These are phyloP conservation scores for Caranx melampygus DNA, from an alignment of 2,113 vertebrate species.

Conservation along the genomic window DNA sequence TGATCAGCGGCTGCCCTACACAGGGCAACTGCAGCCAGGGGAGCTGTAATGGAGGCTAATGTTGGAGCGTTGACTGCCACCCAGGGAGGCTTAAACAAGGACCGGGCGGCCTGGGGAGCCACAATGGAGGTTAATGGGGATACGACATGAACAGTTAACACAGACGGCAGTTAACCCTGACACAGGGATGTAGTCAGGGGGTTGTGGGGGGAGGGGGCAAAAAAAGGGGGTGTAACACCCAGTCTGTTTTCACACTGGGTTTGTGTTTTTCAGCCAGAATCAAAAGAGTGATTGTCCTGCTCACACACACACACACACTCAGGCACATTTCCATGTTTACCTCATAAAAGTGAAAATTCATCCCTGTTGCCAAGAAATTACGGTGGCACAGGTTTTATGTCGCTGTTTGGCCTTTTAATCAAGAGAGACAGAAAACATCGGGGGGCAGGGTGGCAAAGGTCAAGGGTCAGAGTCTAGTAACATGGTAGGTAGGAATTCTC, in stretches of 20 bases:
- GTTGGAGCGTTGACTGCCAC: conserved; percentile 77
- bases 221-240: not conserved
- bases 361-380: not conserved
- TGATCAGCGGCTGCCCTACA: conserved; percentile 72
- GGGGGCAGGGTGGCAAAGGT: too few species aligned
- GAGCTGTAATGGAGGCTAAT: conserved; percentile 84
- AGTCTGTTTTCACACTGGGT: conserved; percentile 20
- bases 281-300: not conserved
- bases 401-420: too few species aligned
- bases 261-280: not conserved
- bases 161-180: conserved; percentile 80
- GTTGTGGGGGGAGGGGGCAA: conserved; percentile 8
- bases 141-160: conserved; percentile 83
- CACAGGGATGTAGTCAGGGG: conserved; percentile 47
- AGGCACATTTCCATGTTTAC: not conserved
- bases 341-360: too few species aligned
- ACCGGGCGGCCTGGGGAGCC: conserved; percentile 66
- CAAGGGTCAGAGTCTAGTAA: too few species aligned
- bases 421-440: too few species aligned
- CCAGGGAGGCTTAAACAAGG: conserved; percentile 74
- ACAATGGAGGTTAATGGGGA: conserved; percentile 82
- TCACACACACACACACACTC: not conserved
- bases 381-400: not conserved
- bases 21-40: conserved; percentile 79
- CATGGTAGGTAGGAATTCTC: too few species aligned